Evolutionary conservation across 2,888 invertebrate species (phyloP), one percentile per base, ranked within the genome.

Genomic region (Ectemnius lituratus): DNA sequence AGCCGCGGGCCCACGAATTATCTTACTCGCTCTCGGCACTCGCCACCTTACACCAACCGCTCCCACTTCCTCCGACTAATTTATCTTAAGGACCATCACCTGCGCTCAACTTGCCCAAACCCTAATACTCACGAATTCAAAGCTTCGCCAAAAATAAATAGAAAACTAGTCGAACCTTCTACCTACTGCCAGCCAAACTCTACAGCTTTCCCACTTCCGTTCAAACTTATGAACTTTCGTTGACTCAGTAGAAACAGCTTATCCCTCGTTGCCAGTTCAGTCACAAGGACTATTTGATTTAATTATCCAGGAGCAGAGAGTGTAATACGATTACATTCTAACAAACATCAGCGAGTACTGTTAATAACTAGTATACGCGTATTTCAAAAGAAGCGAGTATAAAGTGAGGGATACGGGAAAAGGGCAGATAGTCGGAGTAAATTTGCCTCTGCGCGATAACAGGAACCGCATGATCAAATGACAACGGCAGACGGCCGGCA

Each of bases 61-160:
- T 20, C 61, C 49, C 16, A 46, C 52, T 2, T 16, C 11, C 52
- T 57, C 49, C 18, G 56, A 56, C 61, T 57, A 68, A 78, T 78
- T 78, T 75, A 81, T 81, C 79, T 67, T 63, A 67, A 75, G 76
- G 74, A 37, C 8, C 37, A 73, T 77, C 86, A 86, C 76, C 83
- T 86, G 86, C 73, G 79, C 78, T 70, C 70, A n/a, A 78, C 76
- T 78, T 56, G 60, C 76, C 75, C 77, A 73, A 73, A 74, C 71
- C 72, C 64, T 67, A 76, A 77, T 72, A 71, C 56, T 56, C 72
- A 65, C 28, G 60, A 67, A 69, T 75, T 37, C 37, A 37, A 2
- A 37, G 0, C 8, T 37, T 23, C 23, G 23, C 37, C 37, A 37
- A 6, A 58, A 28, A 37, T 16, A 27, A 58, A 13, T 16, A 8